Conservation (phyloP, 2,797 vertebrate species). For the Coregonus suidteri region DNA sequence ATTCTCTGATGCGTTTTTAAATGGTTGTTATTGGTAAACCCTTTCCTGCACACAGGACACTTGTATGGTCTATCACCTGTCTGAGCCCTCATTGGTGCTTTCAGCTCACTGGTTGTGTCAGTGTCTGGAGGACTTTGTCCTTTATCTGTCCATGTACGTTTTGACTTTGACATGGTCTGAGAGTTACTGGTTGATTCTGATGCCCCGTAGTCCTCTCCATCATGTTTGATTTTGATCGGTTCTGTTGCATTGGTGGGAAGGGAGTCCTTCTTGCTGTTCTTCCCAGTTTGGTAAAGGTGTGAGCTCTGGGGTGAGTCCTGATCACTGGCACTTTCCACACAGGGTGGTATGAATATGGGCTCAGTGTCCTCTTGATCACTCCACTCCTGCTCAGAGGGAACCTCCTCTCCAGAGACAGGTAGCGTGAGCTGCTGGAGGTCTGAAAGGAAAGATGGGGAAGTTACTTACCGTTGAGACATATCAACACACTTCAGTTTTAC, state of each 20-base stretch:
- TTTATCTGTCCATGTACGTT: background rate
- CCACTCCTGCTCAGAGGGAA: background rate
- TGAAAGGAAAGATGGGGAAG: background rate
- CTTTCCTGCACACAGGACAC: conserved; percentile 5
- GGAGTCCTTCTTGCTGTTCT: background rate
- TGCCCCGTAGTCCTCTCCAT: background rate
- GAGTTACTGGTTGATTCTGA: background rate
- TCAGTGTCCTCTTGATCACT: background rate
- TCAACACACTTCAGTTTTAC: background rate
- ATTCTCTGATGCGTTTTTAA: conserved; percentile 14
- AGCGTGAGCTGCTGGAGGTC: background rate
- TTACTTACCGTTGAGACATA: background rate
- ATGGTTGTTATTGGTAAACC: conserved; percentile 1
- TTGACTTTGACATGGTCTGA: background rate
- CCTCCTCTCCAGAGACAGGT: background rate
- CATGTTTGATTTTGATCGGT: background rate
- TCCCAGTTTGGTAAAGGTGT: background rate
- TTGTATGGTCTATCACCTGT: background rate
- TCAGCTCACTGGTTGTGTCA: background rate
- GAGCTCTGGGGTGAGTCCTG: background rate
- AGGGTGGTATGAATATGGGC: background rate
- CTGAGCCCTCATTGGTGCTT: background rate
- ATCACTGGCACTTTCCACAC: conserved; percentile 11
- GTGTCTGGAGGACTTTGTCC: background rate
- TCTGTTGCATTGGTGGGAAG: background rate